Base-by-base conservation (phyloP, 2,113 vertebrate genomes). In the Dicentrarchus labrax region DNA sequence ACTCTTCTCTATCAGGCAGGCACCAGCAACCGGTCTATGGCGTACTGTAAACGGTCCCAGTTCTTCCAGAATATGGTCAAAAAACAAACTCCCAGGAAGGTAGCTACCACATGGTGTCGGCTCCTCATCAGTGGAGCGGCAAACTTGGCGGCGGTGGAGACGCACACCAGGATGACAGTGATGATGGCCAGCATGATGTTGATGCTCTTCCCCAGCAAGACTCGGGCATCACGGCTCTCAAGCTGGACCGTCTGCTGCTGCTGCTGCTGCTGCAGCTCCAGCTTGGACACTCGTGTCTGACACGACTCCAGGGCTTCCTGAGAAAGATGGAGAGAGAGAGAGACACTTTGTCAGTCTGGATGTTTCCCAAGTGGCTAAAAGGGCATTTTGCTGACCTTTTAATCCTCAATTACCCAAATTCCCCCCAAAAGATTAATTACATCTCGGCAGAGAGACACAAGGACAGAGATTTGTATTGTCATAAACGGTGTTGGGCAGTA, bases 231-330 rank as follows among this genome's bases (percentile, higher is more conserved):
- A 56, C 94, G 97, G 1, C 96, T 97, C 83, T 99, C 98, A 67
- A 99, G 95, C 94, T 99, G 98, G 7, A 97, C 97, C 60, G 97
- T 97, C 86, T 99, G 98, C 90, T 98, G 98, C 94, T 99, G 98
- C 90, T 99, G 98, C 88, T 99, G 98, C 92, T 99, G 98, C 93
- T 98, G 97, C 19, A 99, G 95, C 93, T 99, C 98, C 94, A 99
- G 94, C 94, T 99, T 99, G 91, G 96, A 98, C 80, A 99, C 96
- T 0, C 98, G 96, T 0, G 98, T 99, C 94, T 98, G 96, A 93
- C 98, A 99, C 30, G 97, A 97, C 95, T 99, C 98, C 88, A 99
- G 96, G 0, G 96, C 97, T 84, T 99, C 98, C 98, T 99, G 68
- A 50, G 8, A 6, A 54, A 43, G 6, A 70, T 0, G 10, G 61